These are phyloP conservation scores for Dryomyza anilis DNA, from an alignment of 2,888 invertebrate genomes.

Conservation along the genomic window DNA sequence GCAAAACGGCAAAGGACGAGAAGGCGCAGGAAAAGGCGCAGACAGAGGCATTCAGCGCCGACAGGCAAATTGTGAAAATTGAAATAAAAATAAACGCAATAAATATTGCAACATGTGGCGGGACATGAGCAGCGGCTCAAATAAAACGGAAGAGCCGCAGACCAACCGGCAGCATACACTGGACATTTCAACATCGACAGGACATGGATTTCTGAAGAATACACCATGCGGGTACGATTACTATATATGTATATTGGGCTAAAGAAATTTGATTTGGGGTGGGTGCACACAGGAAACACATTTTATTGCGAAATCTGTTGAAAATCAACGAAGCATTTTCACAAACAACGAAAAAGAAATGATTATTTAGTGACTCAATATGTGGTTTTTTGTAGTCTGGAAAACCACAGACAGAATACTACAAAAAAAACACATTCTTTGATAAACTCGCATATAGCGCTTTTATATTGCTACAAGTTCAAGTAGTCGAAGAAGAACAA, in stretches of 20 bases:
- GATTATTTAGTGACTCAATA: no score
- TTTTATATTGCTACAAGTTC: no score
- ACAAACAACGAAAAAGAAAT: no score
- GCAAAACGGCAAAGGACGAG: no score
- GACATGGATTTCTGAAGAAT: neutral
- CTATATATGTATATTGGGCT: no score
- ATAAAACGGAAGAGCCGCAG: constrained; percentile 26
- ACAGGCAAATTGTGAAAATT: constrained; percentile 3
- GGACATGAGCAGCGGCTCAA: constrained; percentile 6
- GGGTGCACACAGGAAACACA: no score
- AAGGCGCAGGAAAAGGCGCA: no score
- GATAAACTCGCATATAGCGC: no score
- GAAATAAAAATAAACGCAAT: constrained; percentile 16
- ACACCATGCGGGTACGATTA: neutral
- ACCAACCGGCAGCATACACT: constrained; percentile 11
- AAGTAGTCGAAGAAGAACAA: no score
- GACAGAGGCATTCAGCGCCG: neutral
- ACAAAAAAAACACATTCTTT: neutral
- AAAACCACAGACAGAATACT: neutral
- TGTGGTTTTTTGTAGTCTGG: no score
- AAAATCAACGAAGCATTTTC: constrained; percentile 15
- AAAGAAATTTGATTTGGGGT: no score
- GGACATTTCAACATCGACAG: neutral
- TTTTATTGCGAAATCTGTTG: neutral
- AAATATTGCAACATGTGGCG: constrained; percentile 21